A percentile compares a stretch with the other conserved stretches of the same genome.
These are phyloP conservation scores for Dione juno DNA, from an alignment of 2,888 invertebrate species.

Conservation along the genomic window DNA sequence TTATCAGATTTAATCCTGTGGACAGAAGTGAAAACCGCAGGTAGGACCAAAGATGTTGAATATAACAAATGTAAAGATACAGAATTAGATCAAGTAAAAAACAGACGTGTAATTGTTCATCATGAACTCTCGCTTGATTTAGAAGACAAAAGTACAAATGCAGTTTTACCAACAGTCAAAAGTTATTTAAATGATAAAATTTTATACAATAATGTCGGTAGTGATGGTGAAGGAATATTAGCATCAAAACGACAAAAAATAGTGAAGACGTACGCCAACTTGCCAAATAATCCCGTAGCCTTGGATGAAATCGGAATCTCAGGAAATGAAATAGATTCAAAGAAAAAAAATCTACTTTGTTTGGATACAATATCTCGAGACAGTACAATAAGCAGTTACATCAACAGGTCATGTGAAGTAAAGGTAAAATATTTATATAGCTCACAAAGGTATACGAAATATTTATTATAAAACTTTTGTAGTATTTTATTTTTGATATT, in stretches of 20 bases:
- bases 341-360: background rate
- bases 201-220: background rate
- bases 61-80: background rate
- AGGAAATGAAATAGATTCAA: background rate
- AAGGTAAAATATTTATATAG: constrained; percentile 11
- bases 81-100: background rate
- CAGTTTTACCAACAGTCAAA: background rate
- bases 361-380: background rate
- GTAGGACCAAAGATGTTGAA: background rate
- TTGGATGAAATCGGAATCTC: background rate
- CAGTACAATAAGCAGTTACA: background rate
- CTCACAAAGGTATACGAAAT: no score
- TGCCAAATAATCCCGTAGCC: background rate
- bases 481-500: no score
- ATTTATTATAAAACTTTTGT: background rate
- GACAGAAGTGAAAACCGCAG: background rate
- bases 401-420: background rate
- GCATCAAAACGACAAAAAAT: background rate
- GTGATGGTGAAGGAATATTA: background rate
- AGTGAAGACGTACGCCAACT: background rate
- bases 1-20: constrained; percentile 3
- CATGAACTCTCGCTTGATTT: background rate
- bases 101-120: background rate
- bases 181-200: background rate
- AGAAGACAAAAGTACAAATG: background rate